Base-by-base conservation (phyloP, 2,888 invertebrate species). In the Gandaritis pyraliata region DNA sequence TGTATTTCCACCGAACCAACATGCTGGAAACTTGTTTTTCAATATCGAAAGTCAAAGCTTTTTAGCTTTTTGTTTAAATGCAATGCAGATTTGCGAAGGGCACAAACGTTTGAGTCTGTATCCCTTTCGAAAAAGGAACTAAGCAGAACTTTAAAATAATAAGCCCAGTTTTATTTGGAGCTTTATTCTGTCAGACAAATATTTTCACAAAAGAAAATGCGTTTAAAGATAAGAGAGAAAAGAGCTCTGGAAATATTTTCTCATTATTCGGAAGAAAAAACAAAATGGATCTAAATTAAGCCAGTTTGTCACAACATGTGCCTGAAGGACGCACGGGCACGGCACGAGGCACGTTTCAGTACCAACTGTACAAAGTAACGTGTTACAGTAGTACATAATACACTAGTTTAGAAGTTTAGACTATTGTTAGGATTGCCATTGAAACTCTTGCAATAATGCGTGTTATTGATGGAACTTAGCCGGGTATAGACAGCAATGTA, bases 311-410 rank as follows among this genome's bases (percentile, higher is more conserved):
- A 8, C 43, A 33, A 75, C 68, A 66, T 73, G 70, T 59, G 54
- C 58, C 45, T 47, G 15, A 60, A 58, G 52, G 62, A 53, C 61
- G 69, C 75, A 78, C 80, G 29, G 68, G 69, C 75, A 78, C 80
- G 29, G 68, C 75, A 77, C 80, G 29, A 39, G 65, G 61, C 81
- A 82, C 82, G 84, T 79, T 80, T 55, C 67, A 66, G 56, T 30
- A 61, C 58, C n/a, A n/a, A n/a, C 67, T 66, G 56, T 30, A 33
- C 8, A 33, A 33, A 33, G 8, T 69, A 77, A 79, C 82, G 80
- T 80, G 81, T 70, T 72, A 33, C 1, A 33, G 8, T 10, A 33
- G 33, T 33, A 33, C 10, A 33, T 33, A 33, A 33, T 33, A 8
- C 8, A 6, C 30, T 7, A 33, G 8, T 33, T 30, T 69, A 77